These are phyloP conservation scores for Leucophora obtusa DNA, from an alignment of 2,888 invertebrate genomes.

Conservation along the genomic window DNA sequence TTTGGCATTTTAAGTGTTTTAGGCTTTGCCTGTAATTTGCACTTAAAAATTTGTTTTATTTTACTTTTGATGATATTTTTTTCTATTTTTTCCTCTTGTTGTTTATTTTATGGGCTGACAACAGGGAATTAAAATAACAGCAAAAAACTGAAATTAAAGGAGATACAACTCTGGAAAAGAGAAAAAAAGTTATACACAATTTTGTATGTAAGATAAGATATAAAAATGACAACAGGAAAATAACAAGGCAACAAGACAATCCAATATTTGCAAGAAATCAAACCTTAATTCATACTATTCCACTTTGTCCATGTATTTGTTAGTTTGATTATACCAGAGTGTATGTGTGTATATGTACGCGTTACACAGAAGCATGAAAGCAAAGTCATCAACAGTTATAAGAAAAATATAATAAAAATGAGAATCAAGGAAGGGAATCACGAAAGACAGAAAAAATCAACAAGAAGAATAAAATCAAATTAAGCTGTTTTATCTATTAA, in stretches of 20 bases:
- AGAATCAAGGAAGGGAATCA: not conserved
- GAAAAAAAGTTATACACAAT: constrained; percentile 8
- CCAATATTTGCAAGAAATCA: constrained; percentile 38
- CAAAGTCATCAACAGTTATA: constrained; percentile 18
- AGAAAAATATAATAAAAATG: constrained; percentile 38
- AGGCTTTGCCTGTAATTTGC: constrained; percentile 51
- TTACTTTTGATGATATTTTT: constrained; percentile 28
- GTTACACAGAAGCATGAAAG: constrained; percentile 17
- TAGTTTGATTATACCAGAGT: not conserved
- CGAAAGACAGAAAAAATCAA: not conserved
- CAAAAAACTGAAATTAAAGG: not conserved
- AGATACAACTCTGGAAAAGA: not conserved
- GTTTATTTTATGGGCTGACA: constrained; percentile 40
- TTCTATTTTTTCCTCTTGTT: not conserved
- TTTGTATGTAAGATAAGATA: constrained; percentile 1
- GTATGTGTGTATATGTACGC: not conserved
- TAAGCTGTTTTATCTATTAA: constrained; percentile 48
- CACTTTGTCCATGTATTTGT: constrained; percentile 10
- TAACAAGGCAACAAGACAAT: constrained; percentile 41
- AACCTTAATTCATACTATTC: constrained; percentile 23
- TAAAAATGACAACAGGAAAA: constrained; percentile 5
- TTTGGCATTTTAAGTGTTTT: constrained; percentile 61
- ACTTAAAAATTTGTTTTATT: constrained; percentile 52
- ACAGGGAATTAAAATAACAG: constrained; percentile 53
- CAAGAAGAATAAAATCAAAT: constrained; percentile 48